A percentile compares a stretch with the other conserved stretches of the same genome.
Conservation (phyloP, 23 tunicate species). For the Styela plicata region DNA sequence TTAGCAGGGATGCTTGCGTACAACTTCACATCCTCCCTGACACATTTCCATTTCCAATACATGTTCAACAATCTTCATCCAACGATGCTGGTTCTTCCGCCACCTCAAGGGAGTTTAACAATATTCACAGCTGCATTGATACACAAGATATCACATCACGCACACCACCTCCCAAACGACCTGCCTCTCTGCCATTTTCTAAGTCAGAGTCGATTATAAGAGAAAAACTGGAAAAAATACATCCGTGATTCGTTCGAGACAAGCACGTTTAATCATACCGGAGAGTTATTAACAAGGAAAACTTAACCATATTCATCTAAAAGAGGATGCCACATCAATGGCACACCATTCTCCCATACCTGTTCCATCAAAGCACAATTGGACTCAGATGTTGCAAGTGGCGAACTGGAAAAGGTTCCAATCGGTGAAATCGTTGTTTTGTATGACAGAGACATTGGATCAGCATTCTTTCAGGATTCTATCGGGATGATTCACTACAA, state of each 20-base stretch:
- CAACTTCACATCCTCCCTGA: not conserved
- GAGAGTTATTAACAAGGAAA: not conserved
- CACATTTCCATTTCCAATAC: not conserved
- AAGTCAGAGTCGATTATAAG: not conserved
- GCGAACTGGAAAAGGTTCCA: not conserved
- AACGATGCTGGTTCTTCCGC: not conserved
- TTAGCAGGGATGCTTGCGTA: not conserved
- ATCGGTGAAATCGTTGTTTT: not conserved
- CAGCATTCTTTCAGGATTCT: too few relatives aligned
- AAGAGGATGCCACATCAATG: conserved; percentile 10
- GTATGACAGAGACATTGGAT: conserved; percentile 30
- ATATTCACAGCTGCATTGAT: not conserved
- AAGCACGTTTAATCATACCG: not conserved
- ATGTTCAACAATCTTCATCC: not conserved
- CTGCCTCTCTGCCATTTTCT: not conserved
- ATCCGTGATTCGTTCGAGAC: not conserved
- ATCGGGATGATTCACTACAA: too few relatives aligned
- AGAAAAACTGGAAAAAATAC: not conserved
- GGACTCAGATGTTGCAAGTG: conserved; percentile 2
- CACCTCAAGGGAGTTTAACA: not conserved
- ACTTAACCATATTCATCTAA: conserved; percentile 26
- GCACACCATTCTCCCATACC: conserved; percentile 20
- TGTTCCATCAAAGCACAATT: conserved; percentile 24
- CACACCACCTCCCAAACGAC: too few relatives aligned
- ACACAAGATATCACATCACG: too few relatives aligned